Conservation (phyloP, 2,888 invertebrate genomes). For the Dryobota labecula region DNA sequence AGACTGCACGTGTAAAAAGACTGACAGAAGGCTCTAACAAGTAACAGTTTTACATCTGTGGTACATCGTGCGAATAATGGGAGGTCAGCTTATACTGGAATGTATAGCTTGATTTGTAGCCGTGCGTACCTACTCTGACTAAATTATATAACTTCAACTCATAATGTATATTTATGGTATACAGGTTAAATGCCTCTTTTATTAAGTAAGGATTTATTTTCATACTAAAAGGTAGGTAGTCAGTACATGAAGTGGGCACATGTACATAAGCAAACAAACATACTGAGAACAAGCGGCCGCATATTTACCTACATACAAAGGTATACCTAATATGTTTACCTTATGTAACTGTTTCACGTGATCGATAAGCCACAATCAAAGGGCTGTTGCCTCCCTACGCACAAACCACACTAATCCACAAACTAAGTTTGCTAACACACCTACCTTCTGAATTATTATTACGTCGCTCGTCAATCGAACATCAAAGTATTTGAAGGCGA, state of each 20-base stretch:
- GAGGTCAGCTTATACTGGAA: too few species aligned
- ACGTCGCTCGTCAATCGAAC: conserved; percentile 30
- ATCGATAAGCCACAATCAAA: conserved; percentile 74
- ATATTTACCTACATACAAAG: conserved; percentile 40
- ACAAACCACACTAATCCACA: conserved; percentile 70
- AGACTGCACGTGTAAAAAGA: too few species aligned
- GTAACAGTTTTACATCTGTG: too few species aligned
- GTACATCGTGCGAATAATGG: too few species aligned
- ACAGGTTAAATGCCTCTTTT: neutral
- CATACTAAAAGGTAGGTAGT: neutral
- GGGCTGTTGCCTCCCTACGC: conserved; percentile 63
- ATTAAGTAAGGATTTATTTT: conserved; percentile 10
- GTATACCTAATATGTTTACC: conserved; percentile 49
- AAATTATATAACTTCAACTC: neutral
- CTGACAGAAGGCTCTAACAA: too few species aligned
- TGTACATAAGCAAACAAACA: conserved; percentile 26
- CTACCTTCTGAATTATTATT: conserved; percentile 5
- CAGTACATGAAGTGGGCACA: neutral
- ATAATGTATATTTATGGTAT: neutral
- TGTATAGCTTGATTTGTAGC: too few species aligned
- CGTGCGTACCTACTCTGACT: neutral
- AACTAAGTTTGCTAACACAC: conserved; percentile 30
- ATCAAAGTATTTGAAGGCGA: conserved; percentile 15
- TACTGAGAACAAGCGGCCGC: conserved; percentile 25
- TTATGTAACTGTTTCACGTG: conserved; percentile 63